Base-by-base conservation (phyloP, 64 coral and sea anemone species). In the Trachythela sp. region DNA sequence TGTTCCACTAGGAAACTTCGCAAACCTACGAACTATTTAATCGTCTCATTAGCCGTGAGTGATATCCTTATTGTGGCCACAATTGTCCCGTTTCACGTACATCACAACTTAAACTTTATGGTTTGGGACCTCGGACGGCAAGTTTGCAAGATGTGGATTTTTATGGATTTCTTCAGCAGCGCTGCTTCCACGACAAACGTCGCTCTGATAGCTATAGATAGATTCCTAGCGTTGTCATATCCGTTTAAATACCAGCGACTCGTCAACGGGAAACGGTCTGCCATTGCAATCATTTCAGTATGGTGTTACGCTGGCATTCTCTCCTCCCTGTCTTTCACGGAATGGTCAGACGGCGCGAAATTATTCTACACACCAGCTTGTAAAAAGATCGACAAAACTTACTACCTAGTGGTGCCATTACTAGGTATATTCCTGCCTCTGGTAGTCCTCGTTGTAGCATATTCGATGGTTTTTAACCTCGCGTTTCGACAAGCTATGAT, bases 11-110 rank as follows among this genome's bases (percentile, higher is more conserved):
- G 38, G 15, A 80, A 80, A 80, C 33, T 80, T 20, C 75, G 75
- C 14, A 80, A 80, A 37, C 27, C 75, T 10, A 80, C 75, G 9
- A 80, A 80, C 37, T 80, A 80, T 80, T 80, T 80, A 1, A 80
- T 80, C 32, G 75, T 80, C 4, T 80, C 75, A 20, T 39, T 80
- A 30, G 75, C 75, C 31, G 38, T 80, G 0, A 29, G 20, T 5
- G 75, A 80, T 37, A 80, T 80, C 11, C 20, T 80, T 15, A 39
- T 80, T 0, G 75, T 29, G 10, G 75, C 75, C 2, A 34, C 37
- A 6, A 37, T 39, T 1, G 75, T 80, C 10, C 37, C 75, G 26
- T 80, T 80, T 30, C 30, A 39, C 75, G 34, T 37, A 15, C 75
- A 80, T 80, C 75, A 80, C 31, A 17, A 80, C 34, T 35, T 80